Conservation (phyloP, 2,888 invertebrate species). For the Rambutsinella grinnellia region DNA sequence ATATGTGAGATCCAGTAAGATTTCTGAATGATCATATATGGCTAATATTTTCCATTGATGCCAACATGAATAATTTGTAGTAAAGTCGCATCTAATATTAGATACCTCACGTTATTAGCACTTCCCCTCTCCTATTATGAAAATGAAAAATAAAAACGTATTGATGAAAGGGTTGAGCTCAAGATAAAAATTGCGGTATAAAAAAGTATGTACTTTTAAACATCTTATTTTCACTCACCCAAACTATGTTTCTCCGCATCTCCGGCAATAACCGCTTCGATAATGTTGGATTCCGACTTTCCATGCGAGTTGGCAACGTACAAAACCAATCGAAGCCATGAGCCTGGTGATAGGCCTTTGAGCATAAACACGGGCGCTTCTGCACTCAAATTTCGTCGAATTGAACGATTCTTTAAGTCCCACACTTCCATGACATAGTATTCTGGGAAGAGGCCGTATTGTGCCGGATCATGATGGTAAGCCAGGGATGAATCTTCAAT, state of each 20-base stretch:
- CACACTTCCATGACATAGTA: constrained; percentile 66
- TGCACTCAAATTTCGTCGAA: constrained; percentile 71
- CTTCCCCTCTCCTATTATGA: too few relatives aligned
- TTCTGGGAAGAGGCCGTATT: constrained; percentile 64
- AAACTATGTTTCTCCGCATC: constrained; percentile 66
- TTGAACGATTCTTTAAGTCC: constrained; percentile 74
- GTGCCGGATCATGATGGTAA: constrained; percentile 64
- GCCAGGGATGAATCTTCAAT: constrained; percentile 37
- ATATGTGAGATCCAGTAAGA: too few relatives aligned
- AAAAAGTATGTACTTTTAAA: too few relatives aligned
- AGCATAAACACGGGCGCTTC: constrained; percentile 68
- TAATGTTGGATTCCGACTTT: constrained; percentile 83
- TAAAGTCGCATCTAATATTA: too few relatives aligned
- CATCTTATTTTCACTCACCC: constrained; percentile 59
- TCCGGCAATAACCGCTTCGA: constrained; percentile 77
- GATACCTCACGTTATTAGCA: too few relatives aligned
- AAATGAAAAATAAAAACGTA: too few relatives aligned
- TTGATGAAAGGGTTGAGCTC: too few relatives aligned
- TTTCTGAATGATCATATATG: too few relatives aligned
- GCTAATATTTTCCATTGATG: too few relatives aligned
- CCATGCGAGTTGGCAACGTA: constrained; percentile 92
- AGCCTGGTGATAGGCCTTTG: constrained; percentile 79
- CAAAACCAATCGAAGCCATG: constrained; percentile 75
- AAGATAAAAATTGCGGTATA: too few relatives aligned
- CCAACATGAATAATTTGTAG: too few relatives aligned